Evolutionary conservation across 2,797 vertebrate species (phyloP).

Genomic region (Scleropages formosus): DNA sequence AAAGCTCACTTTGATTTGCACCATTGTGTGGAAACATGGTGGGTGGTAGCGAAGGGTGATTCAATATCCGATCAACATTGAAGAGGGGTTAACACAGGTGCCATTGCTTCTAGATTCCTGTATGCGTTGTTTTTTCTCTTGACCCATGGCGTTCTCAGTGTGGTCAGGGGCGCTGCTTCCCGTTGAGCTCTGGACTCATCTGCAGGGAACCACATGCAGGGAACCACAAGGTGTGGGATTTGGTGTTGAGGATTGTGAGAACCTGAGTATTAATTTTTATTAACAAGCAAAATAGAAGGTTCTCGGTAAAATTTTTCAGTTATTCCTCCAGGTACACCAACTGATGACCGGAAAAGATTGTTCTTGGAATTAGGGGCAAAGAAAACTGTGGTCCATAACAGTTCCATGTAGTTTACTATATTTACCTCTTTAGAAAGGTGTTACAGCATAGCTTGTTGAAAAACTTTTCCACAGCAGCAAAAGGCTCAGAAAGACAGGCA

Average conservation of each 20-base stretch:
- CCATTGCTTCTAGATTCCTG: constrained; percentile 7
- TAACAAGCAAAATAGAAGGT: constrained; percentile 4
- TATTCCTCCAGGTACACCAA: not conserved
- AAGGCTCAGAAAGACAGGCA: not conserved
- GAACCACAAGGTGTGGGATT: not conserved
- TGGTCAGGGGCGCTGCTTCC: constrained; percentile 5
- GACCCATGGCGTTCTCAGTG: constrained; percentile 11
- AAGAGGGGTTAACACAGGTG: constrained; percentile 2
- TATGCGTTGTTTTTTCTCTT: not conserved
- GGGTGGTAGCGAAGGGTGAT: not conserved
- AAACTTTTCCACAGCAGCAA: too few relatives aligned
- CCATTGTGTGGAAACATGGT: not conserved
- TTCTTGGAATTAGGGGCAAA: not conserved
- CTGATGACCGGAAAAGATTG: constrained; percentile 12
- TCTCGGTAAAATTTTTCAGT: constrained; percentile 11
- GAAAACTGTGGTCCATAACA: constrained; percentile 14
- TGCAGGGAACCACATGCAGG: not conserved
- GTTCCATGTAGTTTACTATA: not conserved
- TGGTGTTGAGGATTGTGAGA: not conserved
- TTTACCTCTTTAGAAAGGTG: too few relatives aligned
- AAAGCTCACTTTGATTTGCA: constrained; percentile 2
- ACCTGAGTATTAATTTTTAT: not conserved
- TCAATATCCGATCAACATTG: not conserved
- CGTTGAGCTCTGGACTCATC: too few relatives aligned
- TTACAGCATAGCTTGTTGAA: not conserved